These are phyloP conservation scores for Cyprinodon diabolis DNA, from an alignment of 2,797 vertebrate genomes.

Conservation along the genomic window DNA sequence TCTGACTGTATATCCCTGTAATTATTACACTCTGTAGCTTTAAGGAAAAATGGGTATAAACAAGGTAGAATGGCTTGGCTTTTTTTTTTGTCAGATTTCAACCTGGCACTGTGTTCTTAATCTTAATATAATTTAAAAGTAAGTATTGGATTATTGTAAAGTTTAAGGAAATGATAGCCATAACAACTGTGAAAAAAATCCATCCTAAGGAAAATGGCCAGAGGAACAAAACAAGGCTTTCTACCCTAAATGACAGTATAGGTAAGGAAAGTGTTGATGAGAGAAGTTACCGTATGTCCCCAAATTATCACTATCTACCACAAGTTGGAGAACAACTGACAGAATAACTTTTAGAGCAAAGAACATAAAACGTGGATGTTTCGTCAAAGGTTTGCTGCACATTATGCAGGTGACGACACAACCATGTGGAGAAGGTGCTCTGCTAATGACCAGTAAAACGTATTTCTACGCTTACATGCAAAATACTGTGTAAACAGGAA, in stretches of 20 bases:
- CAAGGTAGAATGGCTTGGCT: background rate
- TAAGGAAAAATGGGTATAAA: background rate
- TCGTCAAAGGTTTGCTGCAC: too few relatives aligned
- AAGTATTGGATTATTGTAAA: background rate
- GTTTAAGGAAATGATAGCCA: background rate
- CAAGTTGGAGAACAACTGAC: too few relatives aligned
- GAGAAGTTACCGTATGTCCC: too few relatives aligned
- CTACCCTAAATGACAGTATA: too few relatives aligned
- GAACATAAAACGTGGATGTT: too few relatives aligned
- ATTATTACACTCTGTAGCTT: too few relatives aligned
- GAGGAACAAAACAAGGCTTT: too few relatives aligned
- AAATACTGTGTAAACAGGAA: too few relatives aligned
- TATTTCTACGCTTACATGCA: background rate
- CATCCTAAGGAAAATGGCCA: background rate
- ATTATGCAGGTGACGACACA: background rate
- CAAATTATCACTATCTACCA: too few relatives aligned
- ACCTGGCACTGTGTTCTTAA: background rate
- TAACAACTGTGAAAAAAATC: background rate
- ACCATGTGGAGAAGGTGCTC: background rate
- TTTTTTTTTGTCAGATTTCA: conserved; percentile 1
- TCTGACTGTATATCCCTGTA: too few relatives aligned
- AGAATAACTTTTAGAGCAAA: too few relatives aligned
- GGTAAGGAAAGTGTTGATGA: too few relatives aligned
- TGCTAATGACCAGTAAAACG: background rate
- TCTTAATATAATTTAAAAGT: background rate